Base-by-base conservation (phyloP, 2,888 invertebrate species). In the Abscondita cerata region DNA sequence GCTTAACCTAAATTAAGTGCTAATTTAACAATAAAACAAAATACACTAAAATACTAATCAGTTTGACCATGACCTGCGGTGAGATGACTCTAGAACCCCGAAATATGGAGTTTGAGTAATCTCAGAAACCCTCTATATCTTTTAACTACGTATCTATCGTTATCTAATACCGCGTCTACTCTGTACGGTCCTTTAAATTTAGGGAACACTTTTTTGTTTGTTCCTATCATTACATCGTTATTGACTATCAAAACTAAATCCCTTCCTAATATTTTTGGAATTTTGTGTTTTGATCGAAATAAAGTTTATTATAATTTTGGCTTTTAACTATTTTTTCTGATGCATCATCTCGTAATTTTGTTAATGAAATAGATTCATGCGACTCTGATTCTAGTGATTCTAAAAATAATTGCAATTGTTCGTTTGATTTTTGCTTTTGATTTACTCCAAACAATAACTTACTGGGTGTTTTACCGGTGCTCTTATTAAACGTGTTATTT, bases 401-500 rank as follows among this genome's bases (percentile, higher is more conserved):
- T n/a, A 36, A 36, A 36, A 36, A 36, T 9, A 36, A 36, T n/a
- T 36, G 11, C 12, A 36, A 36, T 36, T 36, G 5, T 3, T 44
- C 44, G n/a, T 36, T 12, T 2, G 36, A 36, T n/a, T n/a, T 36
- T 8, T n/a, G 36, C 46, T 65, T 67, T 47, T 77, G 75, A 34
- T 68, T 34, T 4, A 70, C 46, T 1, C 75, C 74, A 51, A 74
- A 75, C 12, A 75, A 63, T 36, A 72, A 52, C n/a, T 65, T 65
- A 58, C 70, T 70, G 0, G 75, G 70, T 0, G 72, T 69, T 48
- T 74, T 68, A 1, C 69, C 68, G 12, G 74, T 71, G 5, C 70
- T 58, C 50, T 68, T 68, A 44, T 67, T 69, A 4, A 74, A 15
- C 0, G 68, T 72, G 52, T 73, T 73, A 56, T 72, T 73, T 6